Base-by-base conservation (phyloP, 2,888 invertebrate genomes). In the Lamellibrachia columna region DNA sequence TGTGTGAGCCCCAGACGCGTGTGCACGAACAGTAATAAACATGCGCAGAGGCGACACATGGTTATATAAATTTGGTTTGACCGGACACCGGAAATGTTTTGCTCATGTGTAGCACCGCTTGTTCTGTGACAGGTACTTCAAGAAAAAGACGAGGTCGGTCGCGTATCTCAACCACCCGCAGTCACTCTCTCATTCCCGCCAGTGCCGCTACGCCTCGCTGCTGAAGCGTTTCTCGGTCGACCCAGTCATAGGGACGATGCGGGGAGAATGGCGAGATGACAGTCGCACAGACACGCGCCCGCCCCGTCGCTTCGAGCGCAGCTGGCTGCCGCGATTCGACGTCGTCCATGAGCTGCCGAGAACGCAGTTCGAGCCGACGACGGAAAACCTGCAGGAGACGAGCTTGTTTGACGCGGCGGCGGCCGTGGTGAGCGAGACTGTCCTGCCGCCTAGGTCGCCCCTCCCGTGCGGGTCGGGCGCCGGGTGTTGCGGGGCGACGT, bases 361-460 rank as follows among this genome's bases (percentile, higher is more conserved):
- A 4, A 75, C 75, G 22, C 75, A 75, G 75, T 75, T 75, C 75
- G 75, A 75, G 22, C 75, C 75, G 75, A 22, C 75, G 75, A 15
- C 75, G 75, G 75, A 22, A n/a, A 75, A 75, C 75, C 22, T 75
- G 75, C 75, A 75, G 75, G 75, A 75, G 75, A 75, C 75, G 75
- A 75, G 75, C 22, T 22, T 75, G 75, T 75, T 75, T 22, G 75
- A 75, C 75, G 75, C 75, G 15, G n/a, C 75, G 22, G 75, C 75
- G 15, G n/a, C 75, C 22, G 75, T n/a, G 22, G 75, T 75, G 75
- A 75, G 6, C 75, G 75, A 75, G 75, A 75, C 75, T 15, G 75
- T 75, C 6, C 6, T 75, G 15, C 75, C 75, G 75, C 3, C 75
- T 6, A 11, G 22, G n/a, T 3, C 15, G 3, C 75, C 22, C 15